Base-by-base conservation (phyloP, 1,140 invertebrate species). In the Idris sp. region DNA sequence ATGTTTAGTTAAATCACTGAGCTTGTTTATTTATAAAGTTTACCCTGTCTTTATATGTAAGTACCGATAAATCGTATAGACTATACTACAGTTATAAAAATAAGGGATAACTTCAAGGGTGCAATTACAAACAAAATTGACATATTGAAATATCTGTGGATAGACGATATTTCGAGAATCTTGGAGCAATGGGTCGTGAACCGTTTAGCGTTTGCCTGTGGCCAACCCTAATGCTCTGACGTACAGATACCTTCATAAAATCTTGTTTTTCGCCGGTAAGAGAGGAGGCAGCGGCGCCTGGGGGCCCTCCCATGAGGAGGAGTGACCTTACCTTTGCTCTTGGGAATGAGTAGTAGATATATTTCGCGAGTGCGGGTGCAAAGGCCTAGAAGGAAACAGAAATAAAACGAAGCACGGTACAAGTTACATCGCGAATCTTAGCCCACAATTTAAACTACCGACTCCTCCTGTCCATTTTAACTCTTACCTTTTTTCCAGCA, bases 231-330 rank as follows among this genome's bases (percentile, higher is more conserved):
- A 75, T 75, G 73, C 53, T 69, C 59, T 36, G 64, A 68, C 58
- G 64, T 75, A 75, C 58, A 25, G 64, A 64, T 75, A 75, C 72
- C 72, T 69, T 65, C 64, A 75, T 75, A 75, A 81, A 83, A 76
- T 81, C 77, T 83, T 78, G 79, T 82, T 83, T 83, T 81, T 83
- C 78, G 81, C 59, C 68, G 44, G 67, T 14, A 61, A 53, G 40
- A 79, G 79, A 80, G 78, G 77, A 81, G 79, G 83, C 81, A 78
- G 82, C 83, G 82, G 81, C 82, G 85, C 86, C 86, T 68, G 79
- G 81, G 86, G 86, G 85, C 81, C 85, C 86, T 87, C 85, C 85
- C 86, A 87, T 85, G 83, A 84, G 82, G 78, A 81, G 83, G 81
- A 86, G 83, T 86, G 85, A 88, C 86, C 86, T 84, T 81, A 78